These are phyloP conservation scores for Ommatoiulus sabulosus DNA, from an alignment of 2,888 invertebrate genomes.

Conservation along the genomic window DNA sequence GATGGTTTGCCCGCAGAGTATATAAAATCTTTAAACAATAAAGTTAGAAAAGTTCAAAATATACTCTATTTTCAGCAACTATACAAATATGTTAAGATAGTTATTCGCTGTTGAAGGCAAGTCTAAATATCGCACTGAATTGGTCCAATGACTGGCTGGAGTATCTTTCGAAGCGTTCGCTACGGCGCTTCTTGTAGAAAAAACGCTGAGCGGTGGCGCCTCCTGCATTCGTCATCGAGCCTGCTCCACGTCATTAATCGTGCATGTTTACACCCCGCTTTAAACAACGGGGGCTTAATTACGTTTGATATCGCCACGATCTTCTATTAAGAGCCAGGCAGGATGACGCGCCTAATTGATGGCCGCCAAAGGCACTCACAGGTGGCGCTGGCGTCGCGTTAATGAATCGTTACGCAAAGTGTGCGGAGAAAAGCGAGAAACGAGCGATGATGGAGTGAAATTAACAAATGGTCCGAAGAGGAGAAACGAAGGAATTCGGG, in stretches of 20 bases:
- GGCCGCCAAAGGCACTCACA: background rate
- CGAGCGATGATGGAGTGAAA: background rate
- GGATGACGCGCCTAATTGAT: background rate
- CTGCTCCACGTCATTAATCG: background rate
- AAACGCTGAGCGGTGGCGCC: background rate
- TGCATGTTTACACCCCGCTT: conserved; percentile 12
- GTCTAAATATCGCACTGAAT: no score
- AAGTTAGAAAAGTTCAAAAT: no score
- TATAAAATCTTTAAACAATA: no score
- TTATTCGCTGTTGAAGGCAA: no score
- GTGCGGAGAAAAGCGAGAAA: background rate
- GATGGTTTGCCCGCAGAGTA: no score
- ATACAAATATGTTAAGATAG: no score
- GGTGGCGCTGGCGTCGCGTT: background rate
- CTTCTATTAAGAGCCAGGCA: conserved; percentile 26
- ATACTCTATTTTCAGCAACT: no score
- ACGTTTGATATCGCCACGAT: background rate
- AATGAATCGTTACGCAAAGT: background rate
- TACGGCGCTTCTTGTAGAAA: no score
- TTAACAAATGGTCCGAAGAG: conserved; percentile 12
- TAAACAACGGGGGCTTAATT: background rate
- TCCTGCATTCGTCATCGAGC: background rate
- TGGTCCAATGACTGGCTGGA: no score
- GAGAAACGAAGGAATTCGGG: conserved; percentile 5
- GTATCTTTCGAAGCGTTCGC: no score